A percentile compares a stretch with the other conserved stretches of the same genome.
phyloP scores from a whole-genome alignment of 2,888 invertebrate species.

The Idaea biselata region DNA sequence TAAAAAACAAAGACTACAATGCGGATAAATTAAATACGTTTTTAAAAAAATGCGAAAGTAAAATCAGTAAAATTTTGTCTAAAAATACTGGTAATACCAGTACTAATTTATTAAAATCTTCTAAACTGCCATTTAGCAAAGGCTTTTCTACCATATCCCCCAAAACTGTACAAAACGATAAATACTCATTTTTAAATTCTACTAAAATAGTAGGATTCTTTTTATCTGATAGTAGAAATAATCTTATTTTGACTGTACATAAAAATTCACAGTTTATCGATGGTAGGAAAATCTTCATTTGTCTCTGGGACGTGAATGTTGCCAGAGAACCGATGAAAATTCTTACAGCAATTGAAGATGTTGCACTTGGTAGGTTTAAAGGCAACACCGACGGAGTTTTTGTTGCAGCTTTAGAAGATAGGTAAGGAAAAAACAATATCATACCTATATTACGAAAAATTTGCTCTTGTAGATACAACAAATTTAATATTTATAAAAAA shows the following conservation, averaged over 20 bases:
- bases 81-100: constrained; percentile 47
- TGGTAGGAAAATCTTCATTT: constrained; percentile 47
- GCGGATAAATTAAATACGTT: constrained; percentile 51
- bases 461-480: too few species aligned
- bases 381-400: constrained; percentile 62
- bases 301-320: constrained; percentile 67
- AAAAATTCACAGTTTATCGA: constrained; percentile 32
- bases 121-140: constrained; percentile 60
- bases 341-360: constrained; percentile 57
- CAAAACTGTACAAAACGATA: constrained; percentile 38
- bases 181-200: constrained; percentile 40
- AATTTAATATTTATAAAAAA: too few species aligned
- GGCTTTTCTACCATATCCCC: constrained; percentile 51
- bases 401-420: constrained; percentile 63
- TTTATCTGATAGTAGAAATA: constrained; percentile 56
- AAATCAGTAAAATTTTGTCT: constrained; percentile 51
- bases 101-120: constrained; percentile 42
- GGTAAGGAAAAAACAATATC: constrained; percentile 53
- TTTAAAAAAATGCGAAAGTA: constrained; percentile 58
- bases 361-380: constrained; percentile 50
- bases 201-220: constrained; percentile 48
- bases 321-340: constrained; percentile 58
- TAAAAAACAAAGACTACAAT: constrained; percentile 52
- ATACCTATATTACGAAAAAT: too few species aligned
- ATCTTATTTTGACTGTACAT: constrained; percentile 61